Evolutionary conservation across 2,113 vertebrate species (phyloP).

Genomic region (Tamias sibiricus): DNA sequence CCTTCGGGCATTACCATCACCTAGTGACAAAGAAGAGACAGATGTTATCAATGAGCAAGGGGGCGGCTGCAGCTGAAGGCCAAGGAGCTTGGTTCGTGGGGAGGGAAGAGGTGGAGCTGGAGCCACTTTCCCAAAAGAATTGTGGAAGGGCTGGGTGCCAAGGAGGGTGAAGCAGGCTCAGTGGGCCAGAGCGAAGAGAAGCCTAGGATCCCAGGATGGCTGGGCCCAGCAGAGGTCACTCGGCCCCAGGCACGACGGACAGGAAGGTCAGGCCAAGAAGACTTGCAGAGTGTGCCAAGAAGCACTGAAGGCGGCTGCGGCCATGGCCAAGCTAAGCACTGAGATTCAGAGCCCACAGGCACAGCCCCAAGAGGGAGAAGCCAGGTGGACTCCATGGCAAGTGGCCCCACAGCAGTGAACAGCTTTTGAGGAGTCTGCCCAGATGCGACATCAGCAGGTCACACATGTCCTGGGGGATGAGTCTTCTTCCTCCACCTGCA

Average conservation of each 20-base stretch:
- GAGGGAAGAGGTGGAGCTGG: background rate
- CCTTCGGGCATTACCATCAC: slow-evolving; percentile 99
- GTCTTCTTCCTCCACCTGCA: background rate
- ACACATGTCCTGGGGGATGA: background rate
- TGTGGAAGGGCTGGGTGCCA: background rate
- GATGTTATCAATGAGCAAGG: slow-evolving; percentile 62
- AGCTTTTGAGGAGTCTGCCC: background rate
- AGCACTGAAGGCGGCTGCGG: background rate
- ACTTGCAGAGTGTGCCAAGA: background rate
- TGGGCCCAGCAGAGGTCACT: slow-evolving; percentile 47
- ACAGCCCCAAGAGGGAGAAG: background rate
- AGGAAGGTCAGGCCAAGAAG: background rate
- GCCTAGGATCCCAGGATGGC: slow-evolving; percentile 69
- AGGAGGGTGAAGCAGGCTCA: slow-evolving; percentile 16
- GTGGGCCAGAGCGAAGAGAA: slow-evolving; percentile 62
- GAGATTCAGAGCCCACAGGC: background rate
- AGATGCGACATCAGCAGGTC: background rate
- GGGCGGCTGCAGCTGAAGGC: background rate
- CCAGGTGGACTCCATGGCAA: background rate
- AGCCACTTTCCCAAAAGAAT: background rate
- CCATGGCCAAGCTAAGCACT: background rate
- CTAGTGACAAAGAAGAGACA: slow-evolving; percentile 87
- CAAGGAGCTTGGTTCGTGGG: background rate
- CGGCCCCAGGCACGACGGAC: background rate
- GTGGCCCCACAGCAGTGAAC: accelerated